phyloP scores from a whole-genome alignment of 2,888 invertebrate genomes.

The Thymelicus acteon region DNA sequence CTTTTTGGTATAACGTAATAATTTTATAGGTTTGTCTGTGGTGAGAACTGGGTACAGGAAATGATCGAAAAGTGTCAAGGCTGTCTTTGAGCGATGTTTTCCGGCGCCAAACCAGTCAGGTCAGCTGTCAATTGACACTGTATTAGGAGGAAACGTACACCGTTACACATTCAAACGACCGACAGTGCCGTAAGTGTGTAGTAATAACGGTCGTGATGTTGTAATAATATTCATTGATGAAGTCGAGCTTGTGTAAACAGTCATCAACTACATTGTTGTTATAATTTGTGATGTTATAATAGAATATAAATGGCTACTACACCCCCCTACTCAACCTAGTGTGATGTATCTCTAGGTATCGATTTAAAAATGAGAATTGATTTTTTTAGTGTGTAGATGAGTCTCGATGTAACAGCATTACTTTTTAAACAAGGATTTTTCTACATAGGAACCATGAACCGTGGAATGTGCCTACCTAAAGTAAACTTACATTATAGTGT shows the following conservation, averaged over 20 bases:
- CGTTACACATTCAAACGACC: slow-evolving; percentile 36
- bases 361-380: no score
- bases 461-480: not conserved
- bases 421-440: no score
- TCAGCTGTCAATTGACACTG: slow-evolving; percentile 47
- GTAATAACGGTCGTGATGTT: slow-evolving; percentile 32
- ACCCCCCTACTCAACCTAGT: no score
- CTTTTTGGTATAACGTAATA: slow-evolving; percentile 14
- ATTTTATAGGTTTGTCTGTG: slow-evolving; percentile 23
- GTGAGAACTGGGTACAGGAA: slow-evolving; percentile 61
- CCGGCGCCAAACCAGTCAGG: slow-evolving; percentile 59
- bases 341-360: no score
- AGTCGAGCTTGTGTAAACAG: slow-evolving; percentile 24
- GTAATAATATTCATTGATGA: slow-evolving; percentile 36
- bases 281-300: not conserved
- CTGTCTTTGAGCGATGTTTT: slow-evolving; percentile 64
- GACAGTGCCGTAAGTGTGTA: slow-evolving; percentile 30
- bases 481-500: not conserved
- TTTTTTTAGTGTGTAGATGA: no score
- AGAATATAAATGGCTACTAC: not conserved
- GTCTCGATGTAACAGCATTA: no score
- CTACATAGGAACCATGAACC: no score
- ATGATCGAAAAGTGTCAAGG: slow-evolving; percentile 65
- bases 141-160: slow-evolving; percentile 41
- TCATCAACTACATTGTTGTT: not conserved